Percentiles rank a stretch among this genome's conserved stretches.
Evolutionary conservation across 2,113 vertebrate species (phyloP).

Genomic region (Xiphophorus hellerii): DNA sequence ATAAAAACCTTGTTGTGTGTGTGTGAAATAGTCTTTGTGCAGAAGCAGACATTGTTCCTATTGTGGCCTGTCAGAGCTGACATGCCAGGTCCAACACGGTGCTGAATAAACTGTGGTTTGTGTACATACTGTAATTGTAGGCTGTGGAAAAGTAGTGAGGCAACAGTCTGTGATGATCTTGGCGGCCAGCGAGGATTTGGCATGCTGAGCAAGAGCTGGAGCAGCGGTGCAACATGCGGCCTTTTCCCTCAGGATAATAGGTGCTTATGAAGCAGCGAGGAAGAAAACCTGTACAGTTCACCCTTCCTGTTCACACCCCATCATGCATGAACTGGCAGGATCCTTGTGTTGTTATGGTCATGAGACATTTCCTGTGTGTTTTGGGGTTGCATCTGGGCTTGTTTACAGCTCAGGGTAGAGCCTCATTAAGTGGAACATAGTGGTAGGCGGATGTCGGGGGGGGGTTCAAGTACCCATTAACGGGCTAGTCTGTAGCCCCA

Average conservation of each 20-base stretch:
- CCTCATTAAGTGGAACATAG: constrained; percentile 73
- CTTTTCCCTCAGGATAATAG: constrained; percentile 71
- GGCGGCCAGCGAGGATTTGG: constrained; percentile 71
- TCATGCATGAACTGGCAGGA: constrained; percentile 66
- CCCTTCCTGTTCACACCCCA: constrained; percentile 77
- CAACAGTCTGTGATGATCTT: constrained; percentile 76
- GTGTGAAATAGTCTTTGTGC: constrained; percentile 68
- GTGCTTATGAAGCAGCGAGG: constrained; percentile 60
- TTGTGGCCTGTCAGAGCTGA: constrained; percentile 72
- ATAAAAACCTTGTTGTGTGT: constrained; percentile 68
- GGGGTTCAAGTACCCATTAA: constrained; percentile 67
- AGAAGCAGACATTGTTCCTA: constrained; percentile 74
- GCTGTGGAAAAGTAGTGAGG: constrained; percentile 74
- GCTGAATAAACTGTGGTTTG: constrained; percentile 79
- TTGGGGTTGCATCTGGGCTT: constrained; percentile 75
- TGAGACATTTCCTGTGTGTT: constrained; percentile 78
- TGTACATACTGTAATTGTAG: constrained; percentile 78
- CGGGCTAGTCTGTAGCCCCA: constrained; percentile 53
- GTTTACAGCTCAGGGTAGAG: constrained; percentile 71
- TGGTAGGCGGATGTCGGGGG: constrained; percentile 52
- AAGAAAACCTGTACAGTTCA: constrained; percentile 73
- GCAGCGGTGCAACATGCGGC: constrained; percentile 66
- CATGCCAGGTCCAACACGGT: constrained; percentile 69
- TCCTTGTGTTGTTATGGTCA: constrained; percentile 70
- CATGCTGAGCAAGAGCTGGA: constrained; percentile 56